These are phyloP conservation scores for Myrmophylax atrothorax DNA, from an alignment of 2,113 vertebrate species.

Conservation along the genomic window DNA sequence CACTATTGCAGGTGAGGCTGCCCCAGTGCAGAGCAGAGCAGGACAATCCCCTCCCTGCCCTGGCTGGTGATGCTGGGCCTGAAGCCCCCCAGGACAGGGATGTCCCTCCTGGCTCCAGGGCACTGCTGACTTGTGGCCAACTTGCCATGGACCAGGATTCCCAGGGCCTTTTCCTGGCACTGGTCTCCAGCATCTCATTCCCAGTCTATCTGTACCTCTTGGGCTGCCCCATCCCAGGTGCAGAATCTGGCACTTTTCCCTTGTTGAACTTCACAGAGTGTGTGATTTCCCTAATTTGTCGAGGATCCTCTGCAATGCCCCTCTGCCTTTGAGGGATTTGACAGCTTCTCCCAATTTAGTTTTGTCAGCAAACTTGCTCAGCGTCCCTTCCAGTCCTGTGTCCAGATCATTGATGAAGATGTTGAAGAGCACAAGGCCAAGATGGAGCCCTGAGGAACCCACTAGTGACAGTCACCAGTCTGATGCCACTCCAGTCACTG, in stretches of 20 bases:
- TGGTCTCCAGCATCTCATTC: not conserved
- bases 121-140: not conserved
- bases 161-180: not conserved
- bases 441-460: too few relatives aligned
- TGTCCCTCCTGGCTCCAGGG: not conserved
- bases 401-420: not conserved
- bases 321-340: not conserved
- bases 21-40: not conserved
- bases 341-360: not conserved
- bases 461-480: not conserved
- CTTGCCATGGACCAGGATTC: not conserved
- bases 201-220: not conserved
- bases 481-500: not conserved
- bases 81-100: not conserved
- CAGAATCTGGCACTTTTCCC: not conserved
- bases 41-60: not conserved
- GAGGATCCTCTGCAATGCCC: not conserved
- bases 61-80: fast-evolving
- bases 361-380: not conserved
- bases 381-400: not conserved
- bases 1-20: fast-evolving
- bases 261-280: not conserved
- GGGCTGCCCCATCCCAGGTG: fast-evolving
- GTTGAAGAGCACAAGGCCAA: too few relatives aligned
- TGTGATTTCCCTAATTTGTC: not conserved